Percentiles rank a stretch among this genome's conserved stretches.
These are phyloP conservation scores for Botia kubotai DNA, from an alignment of 2,797 vertebrate species.

Conservation along the genomic window DNA sequence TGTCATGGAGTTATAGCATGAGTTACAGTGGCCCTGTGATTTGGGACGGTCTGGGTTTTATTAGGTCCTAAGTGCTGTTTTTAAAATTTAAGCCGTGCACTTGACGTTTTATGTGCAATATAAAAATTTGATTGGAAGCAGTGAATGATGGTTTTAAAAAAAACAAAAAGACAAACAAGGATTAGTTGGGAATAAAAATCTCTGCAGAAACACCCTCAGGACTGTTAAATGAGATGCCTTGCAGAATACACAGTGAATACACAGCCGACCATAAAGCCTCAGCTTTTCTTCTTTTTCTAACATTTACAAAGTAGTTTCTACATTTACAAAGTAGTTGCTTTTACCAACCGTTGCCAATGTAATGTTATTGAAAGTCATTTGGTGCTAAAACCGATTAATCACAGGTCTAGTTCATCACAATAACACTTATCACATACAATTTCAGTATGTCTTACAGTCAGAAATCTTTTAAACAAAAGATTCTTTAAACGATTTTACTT, in stretches of 20 bases:
- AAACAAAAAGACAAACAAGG: not conserved
- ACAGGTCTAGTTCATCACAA: too few relatives aligned
- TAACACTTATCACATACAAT: too few relatives aligned
- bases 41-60: slow-evolving; percentile 12
- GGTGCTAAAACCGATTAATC: too few relatives aligned
- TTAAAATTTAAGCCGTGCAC: slow-evolving; percentile 31
- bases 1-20: not conserved
- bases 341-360: not conserved
- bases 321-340: not conserved
- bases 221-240: too few relatives aligned
- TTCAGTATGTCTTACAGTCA: not conserved
- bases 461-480: too few relatives aligned
- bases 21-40: slow-evolving; percentile 7
- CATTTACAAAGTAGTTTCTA: not conserved
- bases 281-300: not conserved
- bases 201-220: too few relatives aligned
- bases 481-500: too few relatives aligned
- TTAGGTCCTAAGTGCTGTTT: slow-evolving; percentile 11
- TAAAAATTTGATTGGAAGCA: slow-evolving; percentile 19
- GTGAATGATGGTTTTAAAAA: slow-evolving; percentile 9
- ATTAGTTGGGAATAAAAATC: not conserved
- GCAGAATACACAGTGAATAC: too few relatives aligned
- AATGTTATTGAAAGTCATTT: not conserved
- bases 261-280: not conserved
- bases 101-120: slow-evolving; percentile 15